These are phyloP conservation scores for Chaetops frenatus DNA, from an alignment of 2,113 vertebrate species.

Conservation along the genomic window DNA sequence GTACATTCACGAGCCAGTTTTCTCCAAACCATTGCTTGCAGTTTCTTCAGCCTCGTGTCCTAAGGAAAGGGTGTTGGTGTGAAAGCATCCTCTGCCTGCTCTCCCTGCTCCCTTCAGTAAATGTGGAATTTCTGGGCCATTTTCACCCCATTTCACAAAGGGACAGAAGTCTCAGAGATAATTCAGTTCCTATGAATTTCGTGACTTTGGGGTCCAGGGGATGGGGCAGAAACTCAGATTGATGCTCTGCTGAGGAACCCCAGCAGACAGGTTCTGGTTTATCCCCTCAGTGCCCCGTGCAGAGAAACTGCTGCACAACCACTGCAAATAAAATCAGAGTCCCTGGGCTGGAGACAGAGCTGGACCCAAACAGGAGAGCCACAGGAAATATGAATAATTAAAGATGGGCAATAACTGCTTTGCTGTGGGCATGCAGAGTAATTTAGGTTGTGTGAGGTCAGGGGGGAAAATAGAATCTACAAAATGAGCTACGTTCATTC, in stretches of 20 bases:
- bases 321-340: background rate
- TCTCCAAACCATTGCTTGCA: background rate
- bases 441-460: background rate
- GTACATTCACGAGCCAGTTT: background rate
- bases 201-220: background rate
- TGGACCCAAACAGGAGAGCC: background rate
- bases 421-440: background rate
- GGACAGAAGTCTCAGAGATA: background rate
- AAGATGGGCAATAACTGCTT: background rate
- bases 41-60: background rate
- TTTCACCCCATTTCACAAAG: background rate
- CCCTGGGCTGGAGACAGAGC: background rate
- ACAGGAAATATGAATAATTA: background rate
- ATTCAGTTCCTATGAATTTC: background rate
- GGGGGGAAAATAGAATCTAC: background rate
- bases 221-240: background rate
- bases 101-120: background rate
- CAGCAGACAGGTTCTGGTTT: background rate
- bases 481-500: background rate
- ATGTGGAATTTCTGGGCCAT: background rate
- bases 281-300: background rate
- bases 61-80: background rate
- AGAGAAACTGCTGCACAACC: background rate
- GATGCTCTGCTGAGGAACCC: background rate
- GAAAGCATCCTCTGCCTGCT: background rate